These are phyloP conservation scores for Pantala flavescens DNA, from an alignment of 1,140 invertebrate species.

Conservation along the genomic window DNA sequence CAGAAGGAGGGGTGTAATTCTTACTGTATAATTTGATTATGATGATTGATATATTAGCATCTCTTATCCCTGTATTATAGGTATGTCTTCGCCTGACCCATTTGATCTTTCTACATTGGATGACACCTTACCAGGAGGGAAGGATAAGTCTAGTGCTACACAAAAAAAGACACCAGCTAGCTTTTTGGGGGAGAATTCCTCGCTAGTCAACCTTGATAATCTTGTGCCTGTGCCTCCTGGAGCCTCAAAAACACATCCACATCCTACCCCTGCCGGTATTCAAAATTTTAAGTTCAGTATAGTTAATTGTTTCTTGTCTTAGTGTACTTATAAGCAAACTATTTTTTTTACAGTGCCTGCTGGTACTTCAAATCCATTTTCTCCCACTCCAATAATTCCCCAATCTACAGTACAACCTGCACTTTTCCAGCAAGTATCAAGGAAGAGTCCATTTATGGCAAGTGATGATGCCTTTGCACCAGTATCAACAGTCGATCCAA, in stretches of 20 bases:
- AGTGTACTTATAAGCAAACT: background rate
- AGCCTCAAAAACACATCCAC: background rate
- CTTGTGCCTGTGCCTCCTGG: conserved; percentile 53
- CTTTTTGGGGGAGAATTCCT: conserved; percentile 89
- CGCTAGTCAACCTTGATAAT: conserved; percentile 90
- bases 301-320: too few relatives aligned
- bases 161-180: conserved; percentile 50
- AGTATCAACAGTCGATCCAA: background rate
- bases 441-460: background rate
- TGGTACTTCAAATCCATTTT: background rate
- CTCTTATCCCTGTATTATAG: too few relatives aligned
- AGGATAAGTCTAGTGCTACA: conserved; percentile 13
- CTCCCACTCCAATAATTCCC: background rate
- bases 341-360: background rate
- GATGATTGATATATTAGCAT: too few relatives aligned
- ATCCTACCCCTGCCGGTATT: background rate
- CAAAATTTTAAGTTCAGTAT: background rate
- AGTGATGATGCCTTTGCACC: background rate
- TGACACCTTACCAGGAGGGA: conserved; percentile 38
- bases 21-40: too few relatives aligned
- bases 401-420: background rate
- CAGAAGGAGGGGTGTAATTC: too few relatives aligned
- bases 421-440: background rate
- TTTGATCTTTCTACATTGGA: conserved; percentile 56
- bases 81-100: conserved; percentile 46